Evolutionary conservation across 2,888 invertebrate genomes (phyloP).

Genomic region (Gastracanthus pulcherrimus): DNA sequence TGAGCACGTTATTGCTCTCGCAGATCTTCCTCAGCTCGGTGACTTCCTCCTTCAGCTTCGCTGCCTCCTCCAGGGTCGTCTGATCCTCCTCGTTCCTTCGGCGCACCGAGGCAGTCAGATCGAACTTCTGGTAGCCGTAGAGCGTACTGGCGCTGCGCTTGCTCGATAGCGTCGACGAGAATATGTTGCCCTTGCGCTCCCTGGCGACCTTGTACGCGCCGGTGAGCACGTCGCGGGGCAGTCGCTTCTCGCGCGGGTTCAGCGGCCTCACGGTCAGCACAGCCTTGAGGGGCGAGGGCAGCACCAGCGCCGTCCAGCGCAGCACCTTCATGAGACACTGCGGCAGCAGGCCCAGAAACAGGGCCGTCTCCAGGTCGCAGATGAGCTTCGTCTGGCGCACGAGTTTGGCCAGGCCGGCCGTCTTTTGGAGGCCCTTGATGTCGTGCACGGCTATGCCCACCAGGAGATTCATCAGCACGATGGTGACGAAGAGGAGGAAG

Average conservation of each 20-base stretch:
- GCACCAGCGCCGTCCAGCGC: conserved; percentile 88
- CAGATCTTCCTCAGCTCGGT: conserved; percentile 69
- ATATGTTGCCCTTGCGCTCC: conserved; percentile 80
- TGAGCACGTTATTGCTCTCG: conserved; percentile 69
- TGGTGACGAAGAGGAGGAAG: conserved; percentile 90
- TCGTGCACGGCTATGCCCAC: conserved; percentile 94
- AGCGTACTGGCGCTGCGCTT: conserved; percentile 65
- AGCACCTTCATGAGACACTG: conserved; percentile 86
- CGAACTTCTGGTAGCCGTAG: conserved; percentile 65
- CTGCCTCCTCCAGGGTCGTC: conserved; percentile 53
- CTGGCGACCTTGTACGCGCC: conserved; percentile 90
- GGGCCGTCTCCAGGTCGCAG: conserved; percentile 89
- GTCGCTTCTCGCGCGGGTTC: conserved; percentile 89
- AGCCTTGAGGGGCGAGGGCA: conserved; percentile 89
- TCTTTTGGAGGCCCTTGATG: conserved; percentile 91
- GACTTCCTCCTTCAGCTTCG: conserved; percentile 66
- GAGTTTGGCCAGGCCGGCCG: conserved; percentile 89
- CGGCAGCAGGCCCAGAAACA: conserved; percentile 89
- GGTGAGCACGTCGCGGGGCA: conserved; percentile 88
- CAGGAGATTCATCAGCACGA: conserved; percentile 90
- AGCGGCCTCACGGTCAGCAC: conserved; percentile 90
- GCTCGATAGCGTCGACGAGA: conserved; percentile 58
- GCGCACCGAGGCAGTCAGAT: conserved; percentile 60
- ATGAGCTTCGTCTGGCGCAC: conserved; percentile 93
- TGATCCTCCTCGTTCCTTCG: conserved; percentile 58